These are phyloP conservation scores for Ormyrus nitidulus DNA, from an alignment of 2,888 invertebrate species.

Conservation along the genomic window DNA sequence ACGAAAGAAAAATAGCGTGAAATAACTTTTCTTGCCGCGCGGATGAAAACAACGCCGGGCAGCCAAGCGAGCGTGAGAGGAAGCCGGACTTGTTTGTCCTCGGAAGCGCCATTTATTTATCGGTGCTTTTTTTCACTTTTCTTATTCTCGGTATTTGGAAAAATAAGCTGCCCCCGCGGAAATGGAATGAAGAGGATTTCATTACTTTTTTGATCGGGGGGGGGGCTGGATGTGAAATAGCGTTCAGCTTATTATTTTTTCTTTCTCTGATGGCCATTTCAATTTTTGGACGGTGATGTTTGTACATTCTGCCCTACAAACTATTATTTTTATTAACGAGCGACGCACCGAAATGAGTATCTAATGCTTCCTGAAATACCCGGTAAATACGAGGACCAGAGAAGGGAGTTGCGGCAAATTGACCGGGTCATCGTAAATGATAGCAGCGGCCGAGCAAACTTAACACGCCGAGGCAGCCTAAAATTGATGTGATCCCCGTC, in stretches of 20 bases:
- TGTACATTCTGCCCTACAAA: no score
- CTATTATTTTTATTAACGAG: no score
- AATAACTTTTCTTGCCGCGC: conserved; percentile 47
- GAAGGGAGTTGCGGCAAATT: neutral
- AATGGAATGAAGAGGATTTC: neutral
- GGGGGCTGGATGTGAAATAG: no score
- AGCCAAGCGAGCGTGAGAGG: conserved; percentile 3
- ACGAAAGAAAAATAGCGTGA: conserved; percentile 54
- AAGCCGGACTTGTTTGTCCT: conserved; percentile 18
- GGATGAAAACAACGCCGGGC: conserved; percentile 26
- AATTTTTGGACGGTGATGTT: no score
- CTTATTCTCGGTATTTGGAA: neutral
- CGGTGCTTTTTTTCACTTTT: neutral
- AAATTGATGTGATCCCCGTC: conserved; percentile 40
- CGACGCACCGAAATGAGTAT: no score
- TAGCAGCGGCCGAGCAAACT: neutral
- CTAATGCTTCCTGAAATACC: no score
- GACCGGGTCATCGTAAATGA: conserved; percentile 30
- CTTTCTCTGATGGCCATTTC: no score
- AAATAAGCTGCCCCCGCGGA: neutral
- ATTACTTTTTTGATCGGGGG: no score
- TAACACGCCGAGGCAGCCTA: neutral
- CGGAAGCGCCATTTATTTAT: conserved; percentile 41
- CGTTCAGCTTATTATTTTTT: no score
- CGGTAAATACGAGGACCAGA: no score